A percentile compares a stretch with the other conserved stretches of the same genome.
phyloP scores from a whole-genome alignment of 2,888 invertebrate genomes.

The Brachycybe producta region DNA sequence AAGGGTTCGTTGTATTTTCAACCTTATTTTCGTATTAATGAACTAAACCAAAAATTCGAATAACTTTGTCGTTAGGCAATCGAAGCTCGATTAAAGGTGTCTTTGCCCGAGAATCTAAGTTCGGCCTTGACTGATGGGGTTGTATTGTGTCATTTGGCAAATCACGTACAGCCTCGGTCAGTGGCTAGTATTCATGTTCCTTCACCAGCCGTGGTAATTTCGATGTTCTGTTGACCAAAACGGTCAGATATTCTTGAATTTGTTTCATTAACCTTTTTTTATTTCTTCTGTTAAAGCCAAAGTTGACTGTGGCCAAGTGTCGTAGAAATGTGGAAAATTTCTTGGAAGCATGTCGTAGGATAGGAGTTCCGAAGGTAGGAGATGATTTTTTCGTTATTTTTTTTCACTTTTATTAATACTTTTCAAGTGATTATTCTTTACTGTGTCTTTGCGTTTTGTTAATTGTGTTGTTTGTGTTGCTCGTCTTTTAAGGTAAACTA shows the following conservation, averaged over 20 bases:
- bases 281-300: constrained; percentile 53
- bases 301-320: constrained; percentile 87
- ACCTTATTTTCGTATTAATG: constrained; percentile 1
- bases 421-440: background rate
- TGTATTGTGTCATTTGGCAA: constrained; percentile 84
- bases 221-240: background rate
- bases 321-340: constrained; percentile 91
- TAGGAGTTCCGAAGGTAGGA: constrained; percentile 88
- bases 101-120: constrained; percentile 70
- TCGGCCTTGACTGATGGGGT: constrained; percentile 81
- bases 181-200: constrained; percentile 92
- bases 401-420: background rate
- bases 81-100: constrained; percentile 77
- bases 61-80: constrained; percentile 54
- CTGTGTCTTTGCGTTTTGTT: background rate
- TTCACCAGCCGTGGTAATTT: constrained; percentile 72
- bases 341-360: constrained; percentile 80
- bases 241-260: background rate
- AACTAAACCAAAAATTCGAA: background rate
- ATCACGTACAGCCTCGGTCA: constrained; percentile 77
- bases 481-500: too few relatives aligned
- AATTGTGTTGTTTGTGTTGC: too few relatives aligned
- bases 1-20: constrained; percentile 44
- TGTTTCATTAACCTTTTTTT: background rate
- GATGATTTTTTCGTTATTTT: background rate